Evolutionary conservation across 2,113 vertebrate genomes (phyloP), one percentile per base, ranked within the genome.

Genomic region (Melanerpes formicivorus): DNA sequence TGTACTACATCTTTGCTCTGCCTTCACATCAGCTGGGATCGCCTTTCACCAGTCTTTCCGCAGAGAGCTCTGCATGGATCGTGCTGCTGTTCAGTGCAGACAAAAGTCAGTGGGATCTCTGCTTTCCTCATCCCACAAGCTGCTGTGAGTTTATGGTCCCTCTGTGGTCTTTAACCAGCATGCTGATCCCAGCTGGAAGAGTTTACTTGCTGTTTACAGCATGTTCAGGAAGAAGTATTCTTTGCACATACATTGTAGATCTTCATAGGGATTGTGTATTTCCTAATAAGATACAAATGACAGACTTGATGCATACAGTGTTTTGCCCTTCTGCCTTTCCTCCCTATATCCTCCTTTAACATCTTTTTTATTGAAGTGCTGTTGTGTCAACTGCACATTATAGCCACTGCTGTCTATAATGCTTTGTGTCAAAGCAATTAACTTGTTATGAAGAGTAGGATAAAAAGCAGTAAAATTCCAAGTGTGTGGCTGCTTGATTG

Each of bases 381-480:
- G 3, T 66, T 74, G 30, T 84, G 63, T 89, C 75, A 90, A 2
- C 34, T 71, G 40, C 23, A 14, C 23, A 4, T 54, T 77, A 54
- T 70, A 46, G 80, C 71, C 32, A 17, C 81, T 77, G 54, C 40
- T 88, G 42, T 89, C 74, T 66, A 18, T 70, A 88, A 34, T 73
- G 73, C 18, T 10, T 81, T 93, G 62, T 80, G 81, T 79, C 62
- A 90, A 91, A 95, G 60, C 30, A 92, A 69, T 86, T 75, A 93
- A 74, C 55, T 79, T 63, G 46, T 60, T 83, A 64, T 10, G 40
- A 84, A 93, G 34, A 52, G 40, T 78, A 80, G 72, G 69, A 55
- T n/a, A 74, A 84, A 91, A 88, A 92, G 65, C 26, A 59, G 64
- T 76, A 95, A 94, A 52, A 74, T 96, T 92, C 80, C 72, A 83